phyloP scores from a whole-genome alignment of 1,140 invertebrate genomes.

The Drosophila erecta region DNA sequence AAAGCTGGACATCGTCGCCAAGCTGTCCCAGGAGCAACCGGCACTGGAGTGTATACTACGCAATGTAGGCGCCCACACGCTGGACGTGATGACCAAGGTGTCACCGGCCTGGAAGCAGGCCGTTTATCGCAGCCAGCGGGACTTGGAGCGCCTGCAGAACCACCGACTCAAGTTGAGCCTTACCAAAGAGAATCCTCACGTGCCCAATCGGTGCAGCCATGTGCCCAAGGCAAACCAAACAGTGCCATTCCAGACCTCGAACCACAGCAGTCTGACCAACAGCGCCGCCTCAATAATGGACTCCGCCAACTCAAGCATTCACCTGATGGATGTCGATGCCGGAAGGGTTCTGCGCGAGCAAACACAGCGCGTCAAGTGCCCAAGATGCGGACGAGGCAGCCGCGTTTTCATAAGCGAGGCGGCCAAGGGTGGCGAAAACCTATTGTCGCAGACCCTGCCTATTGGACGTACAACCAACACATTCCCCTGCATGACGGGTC shows the following conservation, averaged over 20 bases:
- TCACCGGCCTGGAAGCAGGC: conserved; percentile 53
- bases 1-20: conserved; percentile 57
- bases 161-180: conserved; percentile 60
- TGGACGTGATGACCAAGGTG: conserved; percentile 65
- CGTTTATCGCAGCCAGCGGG: conserved; percentile 34
- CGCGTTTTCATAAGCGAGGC: conserved; percentile 52
- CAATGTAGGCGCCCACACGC: conserved; percentile 47
- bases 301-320: conserved; percentile 10
- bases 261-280: conserved; percentile 45
- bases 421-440: not conserved
- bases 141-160: conserved; percentile 54
- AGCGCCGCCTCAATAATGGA: conserved; percentile 17
- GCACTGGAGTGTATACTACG: conserved; percentile 62
- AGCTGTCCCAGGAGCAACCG: conserved; percentile 46
- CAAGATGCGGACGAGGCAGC: conserved; percentile 60
- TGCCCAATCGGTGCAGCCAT: conserved; percentile 32
- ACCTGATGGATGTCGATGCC: conserved; percentile 45
- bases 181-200: conserved; percentile 60
- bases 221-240: conserved; percentile 31
- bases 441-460: conserved; percentile 58
- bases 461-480: conserved; percentile 7
- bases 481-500: not conserved
- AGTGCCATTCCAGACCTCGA: conserved; percentile 71
- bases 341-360: conserved; percentile 51
- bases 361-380: conserved; percentile 64